These are phyloP conservation scores for Leptothorax acervorum DNA, from an alignment of 2,888 invertebrate species.

Conservation along the genomic window DNA sequence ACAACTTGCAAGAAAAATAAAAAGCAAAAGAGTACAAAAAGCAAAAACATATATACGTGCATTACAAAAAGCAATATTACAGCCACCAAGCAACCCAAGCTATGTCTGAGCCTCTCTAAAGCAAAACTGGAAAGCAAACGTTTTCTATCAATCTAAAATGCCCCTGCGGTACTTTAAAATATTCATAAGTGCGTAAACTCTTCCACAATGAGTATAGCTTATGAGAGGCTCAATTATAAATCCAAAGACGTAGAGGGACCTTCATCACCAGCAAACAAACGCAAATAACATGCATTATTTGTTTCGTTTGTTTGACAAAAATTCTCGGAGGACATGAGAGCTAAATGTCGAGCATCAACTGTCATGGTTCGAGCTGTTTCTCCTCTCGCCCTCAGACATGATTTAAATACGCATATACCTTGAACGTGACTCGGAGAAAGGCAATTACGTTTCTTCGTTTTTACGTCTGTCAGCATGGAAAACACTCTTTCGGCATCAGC, in stretches of 20 bases:
- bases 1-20: neutral
- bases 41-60: too few relatives aligned
- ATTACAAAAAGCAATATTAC: too few relatives aligned
- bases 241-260: neutral
- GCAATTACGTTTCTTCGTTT: conserved; percentile 7
- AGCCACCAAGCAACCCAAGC: too few relatives aligned
- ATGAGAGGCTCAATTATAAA: neutral
- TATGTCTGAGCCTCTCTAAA: too few relatives aligned
- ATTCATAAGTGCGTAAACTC: too few relatives aligned
- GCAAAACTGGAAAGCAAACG: too few relatives aligned
- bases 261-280: neutral
- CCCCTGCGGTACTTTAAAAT: too few relatives aligned
- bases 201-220: neutral
- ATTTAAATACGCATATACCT: neutral
- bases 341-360: neutral
- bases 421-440: neutral
- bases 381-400: neutral
- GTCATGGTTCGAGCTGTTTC: neutral
- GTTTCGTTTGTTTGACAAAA: neutral
- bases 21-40: too few relatives aligned
- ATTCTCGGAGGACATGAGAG: neutral
- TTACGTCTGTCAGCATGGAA: neutral
- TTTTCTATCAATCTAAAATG: too few relatives aligned
- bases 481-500: neutral
- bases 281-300: neutral